Evolutionary conservation across 2,888 invertebrate species (phyloP).

Genomic region (Sipunculus nudus): DNA sequence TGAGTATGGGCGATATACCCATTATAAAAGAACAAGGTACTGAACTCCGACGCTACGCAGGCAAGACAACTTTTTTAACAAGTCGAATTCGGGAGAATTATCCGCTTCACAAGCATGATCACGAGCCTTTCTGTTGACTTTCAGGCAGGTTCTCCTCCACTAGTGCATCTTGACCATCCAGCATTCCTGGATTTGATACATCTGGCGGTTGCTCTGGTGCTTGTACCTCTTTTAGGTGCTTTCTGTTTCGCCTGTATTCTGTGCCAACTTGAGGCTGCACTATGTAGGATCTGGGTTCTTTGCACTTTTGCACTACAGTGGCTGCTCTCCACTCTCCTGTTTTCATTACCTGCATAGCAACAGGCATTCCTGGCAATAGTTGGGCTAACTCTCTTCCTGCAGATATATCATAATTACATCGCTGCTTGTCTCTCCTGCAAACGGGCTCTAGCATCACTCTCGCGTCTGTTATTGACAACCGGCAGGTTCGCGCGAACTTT

Average conservation of each 20-base stretch:
- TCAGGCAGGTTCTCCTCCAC: too few relatives aligned
- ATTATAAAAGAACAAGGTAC: too few relatives aligned
- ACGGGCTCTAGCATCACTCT: not conserved
- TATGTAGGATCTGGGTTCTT: conserved; percentile 8
- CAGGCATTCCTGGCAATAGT: not conserved
- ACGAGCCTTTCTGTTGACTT: too few relatives aligned
- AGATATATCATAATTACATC: not conserved
- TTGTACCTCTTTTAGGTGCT: not conserved
- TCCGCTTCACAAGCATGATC: too few relatives aligned
- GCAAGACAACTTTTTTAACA: too few relatives aligned
- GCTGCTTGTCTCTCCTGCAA: not conserved
- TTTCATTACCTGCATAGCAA: not conserved
- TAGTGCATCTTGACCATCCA: too few relatives aligned
- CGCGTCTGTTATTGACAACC: not conserved
- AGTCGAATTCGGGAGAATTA: too few relatives aligned
- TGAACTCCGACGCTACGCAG: too few relatives aligned
- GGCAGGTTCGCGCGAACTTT: not conserved
- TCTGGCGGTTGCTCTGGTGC: too few relatives aligned
- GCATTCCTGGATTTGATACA: too few relatives aligned
- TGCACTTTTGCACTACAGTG: not conserved
- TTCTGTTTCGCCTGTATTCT: conserved; percentile 2
- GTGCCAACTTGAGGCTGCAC: not conserved
- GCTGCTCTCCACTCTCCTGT: not conserved
- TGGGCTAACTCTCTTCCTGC: too few relatives aligned
- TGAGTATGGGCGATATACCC: too few relatives aligned